A percentile compares a stretch with the other conserved stretches of the same genome.
phyloP scores from a whole-genome alignment of 2,797 vertebrate species.

The Spea hammondii region DNA sequence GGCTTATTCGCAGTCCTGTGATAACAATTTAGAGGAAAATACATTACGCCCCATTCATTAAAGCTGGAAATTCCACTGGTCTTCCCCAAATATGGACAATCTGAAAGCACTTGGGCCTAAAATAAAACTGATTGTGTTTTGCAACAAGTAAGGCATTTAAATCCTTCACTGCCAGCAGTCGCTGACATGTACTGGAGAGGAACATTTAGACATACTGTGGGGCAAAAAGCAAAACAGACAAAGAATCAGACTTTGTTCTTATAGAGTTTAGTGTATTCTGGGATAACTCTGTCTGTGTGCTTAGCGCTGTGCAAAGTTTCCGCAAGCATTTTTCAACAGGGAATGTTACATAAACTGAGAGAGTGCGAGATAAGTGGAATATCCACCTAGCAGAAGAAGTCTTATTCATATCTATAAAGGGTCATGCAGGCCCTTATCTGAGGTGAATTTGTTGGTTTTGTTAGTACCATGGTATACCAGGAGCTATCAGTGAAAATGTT shows the following conservation, averaged over 20 bases:
- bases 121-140: constrained; percentile 39
- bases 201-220: background rate
- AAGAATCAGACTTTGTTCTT: background rate
- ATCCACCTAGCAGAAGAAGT: too few species aligned
- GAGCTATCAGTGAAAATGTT: too few species aligned
- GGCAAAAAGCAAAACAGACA: background rate
- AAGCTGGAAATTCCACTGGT: constrained; percentile 36
- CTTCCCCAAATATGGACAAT: constrained; percentile 45
- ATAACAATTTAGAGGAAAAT: constrained; percentile 50
- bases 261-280: too few species aligned
- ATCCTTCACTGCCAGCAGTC: background rate
- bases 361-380: too few species aligned
- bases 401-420: too few species aligned
- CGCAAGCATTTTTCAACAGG: too few species aligned
- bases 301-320: background rate
- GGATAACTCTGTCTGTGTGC: background rate
- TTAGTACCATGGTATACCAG: too few species aligned
- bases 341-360: too few species aligned
- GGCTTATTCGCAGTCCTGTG: constrained; percentile 37
- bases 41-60: constrained; percentile 38
- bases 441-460: too few species aligned
- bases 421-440: too few species aligned
- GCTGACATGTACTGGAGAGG: background rate
- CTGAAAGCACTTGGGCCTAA: constrained; percentile 20
- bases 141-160: constrained; percentile 7